Conservation (phyloP, 1,140 invertebrate genomes). For the Neodiprion pinetum region DNA sequence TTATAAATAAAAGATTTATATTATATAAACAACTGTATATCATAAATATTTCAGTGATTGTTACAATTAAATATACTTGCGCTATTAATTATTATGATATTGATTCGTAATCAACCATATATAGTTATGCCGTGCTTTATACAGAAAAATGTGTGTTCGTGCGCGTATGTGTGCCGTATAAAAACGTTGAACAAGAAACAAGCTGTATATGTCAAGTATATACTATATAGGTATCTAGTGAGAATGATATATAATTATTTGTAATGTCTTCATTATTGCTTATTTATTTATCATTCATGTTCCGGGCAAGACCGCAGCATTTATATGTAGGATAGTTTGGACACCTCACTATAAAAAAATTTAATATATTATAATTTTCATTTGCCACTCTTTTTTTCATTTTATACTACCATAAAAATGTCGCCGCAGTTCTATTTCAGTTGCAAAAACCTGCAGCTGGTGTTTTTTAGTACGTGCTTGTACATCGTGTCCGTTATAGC, state of each 20-base stretch:
- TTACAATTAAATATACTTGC: conserved; percentile 30
- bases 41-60: conserved; percentile 11
- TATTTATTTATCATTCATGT: background rate
- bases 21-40: conserved; percentile 41
- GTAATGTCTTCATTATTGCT: background rate
- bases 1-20: conserved; percentile 47
- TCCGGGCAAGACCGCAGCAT: conserved; percentile 43
- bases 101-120: conserved; percentile 25
- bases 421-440: no score
- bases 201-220: conserved; percentile 21
- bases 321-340: conserved; percentile 15
- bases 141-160: conserved; percentile 41
- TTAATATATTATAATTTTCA: background rate
- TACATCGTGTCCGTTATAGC: no score
- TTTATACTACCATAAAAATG: no score
- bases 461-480: no score
- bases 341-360: conserved; percentile 35
- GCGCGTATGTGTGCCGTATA: conserved; percentile 7
- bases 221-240: conserved; percentile 8
- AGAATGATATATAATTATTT: conserved; percentile 24
- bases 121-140: conserved; percentile 40
- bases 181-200: conserved; percentile 23
- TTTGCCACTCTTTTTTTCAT: no score
- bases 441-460: no score
- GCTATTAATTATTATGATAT: conserved; percentile 18